phyloP scores from a whole-genome alignment of 1,140 invertebrate genomes.

The Propsilocerus akamusi region DNA sequence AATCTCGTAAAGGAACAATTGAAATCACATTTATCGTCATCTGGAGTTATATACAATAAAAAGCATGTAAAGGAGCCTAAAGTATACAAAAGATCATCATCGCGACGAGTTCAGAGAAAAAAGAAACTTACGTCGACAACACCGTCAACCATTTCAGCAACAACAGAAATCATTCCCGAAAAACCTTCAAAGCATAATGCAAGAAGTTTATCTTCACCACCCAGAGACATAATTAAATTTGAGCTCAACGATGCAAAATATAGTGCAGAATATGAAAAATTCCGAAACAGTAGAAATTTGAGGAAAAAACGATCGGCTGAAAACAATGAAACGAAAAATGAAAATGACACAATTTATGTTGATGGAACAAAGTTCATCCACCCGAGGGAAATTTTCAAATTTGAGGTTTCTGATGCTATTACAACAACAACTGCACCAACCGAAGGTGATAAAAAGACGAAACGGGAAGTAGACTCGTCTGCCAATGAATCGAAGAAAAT shows the following conservation, averaged over 20 bases:
- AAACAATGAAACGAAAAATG: background rate
- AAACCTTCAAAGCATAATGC: background rate
- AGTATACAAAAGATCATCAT: background rate
- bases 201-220: background rate
- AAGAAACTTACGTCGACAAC: background rate
- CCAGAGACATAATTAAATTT: background rate
- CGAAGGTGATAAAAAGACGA: background rate
- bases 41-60: background rate
- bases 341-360: background rate
- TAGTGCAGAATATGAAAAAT: background rate
- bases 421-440: background rate
- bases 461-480: background rate
- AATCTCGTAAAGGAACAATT: background rate
- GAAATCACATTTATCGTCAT: background rate
- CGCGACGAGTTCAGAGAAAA: too few species aligned
- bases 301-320: background rate
- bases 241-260: constrained; percentile 1
- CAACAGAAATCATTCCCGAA: background rate
- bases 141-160: background rate
- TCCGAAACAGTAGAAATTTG: background rate
- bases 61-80: background rate
- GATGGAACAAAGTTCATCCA: background rate
- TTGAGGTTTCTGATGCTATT: background rate
- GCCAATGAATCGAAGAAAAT: background rate
- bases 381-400: background rate